Evolutionary conservation across 2,113 vertebrate genomes (phyloP).

Genomic region (Cheirogaleus medius): DNA sequence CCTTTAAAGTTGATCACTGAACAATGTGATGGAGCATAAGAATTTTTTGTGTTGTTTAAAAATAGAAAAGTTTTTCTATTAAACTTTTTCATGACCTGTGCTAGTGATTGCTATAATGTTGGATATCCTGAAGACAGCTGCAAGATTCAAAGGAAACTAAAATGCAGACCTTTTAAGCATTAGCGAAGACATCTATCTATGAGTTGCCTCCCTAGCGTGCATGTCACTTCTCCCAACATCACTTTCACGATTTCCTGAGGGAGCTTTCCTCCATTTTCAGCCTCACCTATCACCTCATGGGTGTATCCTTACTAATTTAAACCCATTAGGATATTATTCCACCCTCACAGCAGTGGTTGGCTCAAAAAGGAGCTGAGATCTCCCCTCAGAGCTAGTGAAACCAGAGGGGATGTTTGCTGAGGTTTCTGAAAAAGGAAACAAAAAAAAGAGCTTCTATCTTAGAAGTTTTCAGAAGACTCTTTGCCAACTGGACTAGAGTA

Average conservation of each 20-base stretch:
- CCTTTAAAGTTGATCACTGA: conserved; percentile 42
- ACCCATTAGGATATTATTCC: not conserved
- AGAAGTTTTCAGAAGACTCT: not conserved
- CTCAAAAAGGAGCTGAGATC: not conserved
- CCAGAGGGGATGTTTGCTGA: not conserved
- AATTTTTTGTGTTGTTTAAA: conserved; percentile 1
- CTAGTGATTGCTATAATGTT: not conserved
- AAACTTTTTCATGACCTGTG: not conserved
- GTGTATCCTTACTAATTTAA: not conserved
- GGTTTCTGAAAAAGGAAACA: not conserved
- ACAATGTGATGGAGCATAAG: not conserved
- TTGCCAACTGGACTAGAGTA: not conserved
- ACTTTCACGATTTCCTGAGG: not conserved
- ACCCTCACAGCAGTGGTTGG: not conserved
- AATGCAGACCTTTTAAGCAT: not conserved
- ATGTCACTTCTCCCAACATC: not conserved
- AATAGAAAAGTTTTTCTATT: conserved; percentile 36
- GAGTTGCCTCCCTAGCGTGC: not conserved
- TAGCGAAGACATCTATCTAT: no score
- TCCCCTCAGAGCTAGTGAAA: not conserved
- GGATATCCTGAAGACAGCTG: not conserved
- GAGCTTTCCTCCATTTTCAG: not conserved
- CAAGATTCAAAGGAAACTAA: not conserved
- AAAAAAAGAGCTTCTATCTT: not conserved
- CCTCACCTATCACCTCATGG: not conserved